Percentiles rank a stretch among this genome's conserved stretches.
Evolutionary conservation across 1,140 invertebrate species (phyloP).

Genomic region (Drosophila suzukii): DNA sequence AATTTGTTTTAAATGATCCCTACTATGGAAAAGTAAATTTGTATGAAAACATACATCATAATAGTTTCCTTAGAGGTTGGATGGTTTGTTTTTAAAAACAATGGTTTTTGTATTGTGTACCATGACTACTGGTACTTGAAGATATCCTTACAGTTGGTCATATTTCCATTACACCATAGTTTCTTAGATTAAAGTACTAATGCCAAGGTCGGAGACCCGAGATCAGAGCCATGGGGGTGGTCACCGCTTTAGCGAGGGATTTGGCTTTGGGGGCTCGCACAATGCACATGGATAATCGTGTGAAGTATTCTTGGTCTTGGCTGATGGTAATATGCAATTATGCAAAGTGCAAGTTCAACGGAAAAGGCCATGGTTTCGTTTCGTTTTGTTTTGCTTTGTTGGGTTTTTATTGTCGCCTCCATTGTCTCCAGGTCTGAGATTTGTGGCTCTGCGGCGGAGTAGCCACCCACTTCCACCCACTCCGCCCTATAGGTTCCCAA

Average conservation of each 20-base stretch:
- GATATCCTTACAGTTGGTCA: not conserved
- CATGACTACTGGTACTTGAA: too few relatives aligned
- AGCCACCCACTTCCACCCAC: not conserved
- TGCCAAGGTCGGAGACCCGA: conserved; percentile 6
- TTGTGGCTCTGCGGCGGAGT: conserved; percentile 1
- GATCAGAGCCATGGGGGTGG: not conserved
- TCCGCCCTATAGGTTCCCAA: not conserved
- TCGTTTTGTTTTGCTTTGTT: conserved; percentile 19
- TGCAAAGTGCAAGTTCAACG: conserved; percentile 81
- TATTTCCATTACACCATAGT: not conserved
- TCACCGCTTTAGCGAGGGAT: not conserved
- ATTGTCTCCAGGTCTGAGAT: conserved; percentile 31
- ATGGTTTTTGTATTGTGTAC: too few relatives aligned
- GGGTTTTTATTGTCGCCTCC: conserved; percentile 1
- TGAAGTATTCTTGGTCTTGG: conserved; percentile 58
- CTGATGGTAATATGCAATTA: conserved; percentile 64
- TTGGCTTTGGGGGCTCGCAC: conserved; percentile 50
- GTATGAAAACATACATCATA: too few relatives aligned
- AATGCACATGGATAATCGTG: conserved; percentile 72
- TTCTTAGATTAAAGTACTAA: not conserved
- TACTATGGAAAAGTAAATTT: too few relatives aligned
- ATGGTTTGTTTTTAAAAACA: too few relatives aligned
- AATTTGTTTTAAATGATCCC: too few relatives aligned
- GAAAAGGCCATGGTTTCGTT: conserved; percentile 55
- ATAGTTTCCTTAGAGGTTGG: too few relatives aligned